Base-by-base conservation (phyloP, 2,797 vertebrate species). In the Pseudopleuronectes americanus region DNA sequence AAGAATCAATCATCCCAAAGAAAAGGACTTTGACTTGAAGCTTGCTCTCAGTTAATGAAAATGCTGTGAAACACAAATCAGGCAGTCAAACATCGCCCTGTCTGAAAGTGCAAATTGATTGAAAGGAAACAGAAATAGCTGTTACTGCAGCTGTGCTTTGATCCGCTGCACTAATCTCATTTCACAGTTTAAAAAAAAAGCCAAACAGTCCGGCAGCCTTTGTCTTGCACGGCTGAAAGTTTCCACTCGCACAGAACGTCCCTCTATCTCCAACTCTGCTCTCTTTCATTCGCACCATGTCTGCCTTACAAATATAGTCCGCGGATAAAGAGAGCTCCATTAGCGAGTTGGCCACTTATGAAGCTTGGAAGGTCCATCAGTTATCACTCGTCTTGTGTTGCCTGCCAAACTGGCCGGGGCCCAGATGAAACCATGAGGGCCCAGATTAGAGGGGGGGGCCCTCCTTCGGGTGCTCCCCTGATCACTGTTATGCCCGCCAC, bases 321-420 rank as follows among this genome's bases (percentile, higher is more conserved):
- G 81, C 63, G 87, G 93, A 95, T 94, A 94, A 94, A 92, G 90
- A 88, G 88, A 72, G 86, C 75, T 91, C 93, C 94, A 95, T 95
- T 94, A 95, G 92, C 86, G 77, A 88, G 89, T 84, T 85, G 89
- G 85, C 90, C 91, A 90, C 92, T 91, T 93, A 84, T 80, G 71
- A 84, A 87, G 88, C 87, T 86, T 84, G 76, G 89, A 92, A 89
- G 89, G 90, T 90, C 86, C 89, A 77, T 94, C 91, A 88, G 86
- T 92, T 93, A 93, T 93, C 93, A 91, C 92, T 92, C 86, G 80
- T 89, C 84, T 89, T 88, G 76, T 90, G 90, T 89, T 91, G 89
- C 87, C 87, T 91, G 89, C 91, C 90, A 89, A 87, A 78, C 83
- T 76, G 77, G 80, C 87, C 33, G 64, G 51, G 69, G 89, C 90